Conservation (phyloP, 2,797 vertebrate genomes). For the Siniperca undulata region DNA sequence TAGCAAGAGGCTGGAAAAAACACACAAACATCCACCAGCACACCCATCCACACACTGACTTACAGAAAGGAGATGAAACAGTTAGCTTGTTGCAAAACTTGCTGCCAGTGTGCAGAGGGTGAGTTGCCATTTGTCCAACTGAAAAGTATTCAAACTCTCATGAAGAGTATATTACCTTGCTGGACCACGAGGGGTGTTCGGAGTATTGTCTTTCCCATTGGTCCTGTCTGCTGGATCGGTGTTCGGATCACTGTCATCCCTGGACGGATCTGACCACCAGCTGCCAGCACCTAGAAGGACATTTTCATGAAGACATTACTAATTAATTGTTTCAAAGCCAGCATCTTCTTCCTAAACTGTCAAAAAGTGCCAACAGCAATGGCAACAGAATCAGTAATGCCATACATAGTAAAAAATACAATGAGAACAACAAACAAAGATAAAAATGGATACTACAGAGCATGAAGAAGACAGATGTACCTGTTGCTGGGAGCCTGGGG, state of each 20-base stretch:
- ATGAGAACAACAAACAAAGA: background rate
- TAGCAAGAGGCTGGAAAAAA: background rate
- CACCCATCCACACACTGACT: background rate
- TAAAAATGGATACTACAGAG: background rate
- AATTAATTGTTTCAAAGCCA: slow-evolving; percentile 11
- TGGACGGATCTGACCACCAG: slow-evolving; percentile 90
- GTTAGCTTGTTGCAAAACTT: background rate
- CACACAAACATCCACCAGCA: background rate
- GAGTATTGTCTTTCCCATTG: slow-evolving; percentile 93
- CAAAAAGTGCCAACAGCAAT: background rate
- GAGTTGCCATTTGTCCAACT: background rate
- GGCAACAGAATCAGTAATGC: background rate
- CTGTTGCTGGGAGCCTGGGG: slow-evolving; percentile 89
- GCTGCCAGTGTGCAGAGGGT: background rate
- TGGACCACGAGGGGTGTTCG: slow-evolving; percentile 95
- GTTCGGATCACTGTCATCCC: slow-evolving; percentile 95
- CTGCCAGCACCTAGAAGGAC: slow-evolving; percentile 86
- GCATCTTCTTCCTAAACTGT: background rate
- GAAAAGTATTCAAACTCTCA: background rate
- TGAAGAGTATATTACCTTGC: slow-evolving; percentile 87
- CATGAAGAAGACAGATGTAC: slow-evolving; percentile 58
- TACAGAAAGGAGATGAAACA: background rate
- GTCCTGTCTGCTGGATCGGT: slow-evolving; percentile 90
- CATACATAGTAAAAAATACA: background rate
- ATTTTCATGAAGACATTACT: background rate